Conservation (phyloP, 2,113 vertebrate species). For the Ramphastos sulfuratus region DNA sequence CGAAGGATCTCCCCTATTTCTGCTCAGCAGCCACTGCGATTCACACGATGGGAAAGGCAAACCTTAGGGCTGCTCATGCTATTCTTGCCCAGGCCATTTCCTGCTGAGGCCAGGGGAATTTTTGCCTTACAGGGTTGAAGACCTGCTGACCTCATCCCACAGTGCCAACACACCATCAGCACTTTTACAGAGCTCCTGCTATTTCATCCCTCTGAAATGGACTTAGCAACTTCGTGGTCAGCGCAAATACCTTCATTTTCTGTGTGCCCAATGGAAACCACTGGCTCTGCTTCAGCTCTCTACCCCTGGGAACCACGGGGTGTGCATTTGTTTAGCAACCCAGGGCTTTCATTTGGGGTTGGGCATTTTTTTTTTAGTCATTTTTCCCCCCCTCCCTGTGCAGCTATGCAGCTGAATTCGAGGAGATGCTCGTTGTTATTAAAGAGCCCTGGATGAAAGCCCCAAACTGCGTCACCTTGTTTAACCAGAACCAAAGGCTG, state of each 20-base stretch:
- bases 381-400: background rate
- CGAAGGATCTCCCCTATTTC: background rate
- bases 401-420: background rate
- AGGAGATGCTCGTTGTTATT: background rate
- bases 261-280: background rate
- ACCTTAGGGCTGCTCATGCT: background rate
- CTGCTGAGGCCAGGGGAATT: conserved; percentile 48
- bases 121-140: conserved; percentile 47
- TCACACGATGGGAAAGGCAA: background rate
- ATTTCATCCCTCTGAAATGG: conserved; percentile 10
- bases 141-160: conserved; percentile 35
- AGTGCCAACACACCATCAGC: conserved; percentile 8
- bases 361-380: background rate
- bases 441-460: background rate
- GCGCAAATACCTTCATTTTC: conserved; percentile 34
- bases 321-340: background rate
- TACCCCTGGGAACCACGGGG: background rate
- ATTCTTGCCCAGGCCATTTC: conserved; percentile 11
- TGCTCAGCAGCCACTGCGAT: background rate
- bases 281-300: background rate
- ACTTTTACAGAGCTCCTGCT: conserved; percentile 30
- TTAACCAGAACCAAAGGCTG: background rate
- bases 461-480: background rate
- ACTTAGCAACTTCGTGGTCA: conserved; percentile 30
- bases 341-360: background rate